Evolutionary conservation across 2,888 invertebrate species (phyloP), one percentile per base, ranked within the genome.

Genomic region (Caenorhabditis uteleia): DNA sequence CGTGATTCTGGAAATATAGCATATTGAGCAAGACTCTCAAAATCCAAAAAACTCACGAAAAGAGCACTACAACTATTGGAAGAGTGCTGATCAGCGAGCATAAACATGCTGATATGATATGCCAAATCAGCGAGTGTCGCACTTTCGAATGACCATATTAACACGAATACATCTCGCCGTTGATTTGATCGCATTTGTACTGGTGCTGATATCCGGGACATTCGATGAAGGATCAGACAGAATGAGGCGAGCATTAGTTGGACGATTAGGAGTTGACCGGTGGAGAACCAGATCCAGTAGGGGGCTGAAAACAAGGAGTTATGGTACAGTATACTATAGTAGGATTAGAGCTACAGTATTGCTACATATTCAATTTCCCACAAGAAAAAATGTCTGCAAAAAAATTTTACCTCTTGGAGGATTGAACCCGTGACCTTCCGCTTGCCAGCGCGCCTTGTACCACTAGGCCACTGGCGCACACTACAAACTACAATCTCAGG

Each of bases 201-300:
- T 1, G 75, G 61, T 5, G 74, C 70, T 31, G 74, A 69, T 21
- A 76, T 74, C 7, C 74, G 54, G 25, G 70, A 69, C 70, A 76
- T 76, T 34, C 69, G 27, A 12, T 46, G 48, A 8, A 73, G 38
- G 27, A 75, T 75, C 55, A 71, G 40, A 20, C 61, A 64, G 54
- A 75, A 75, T 8, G 74, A 74, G 12, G 61, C 67, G 16, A 76
- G 67, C 40, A 69, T 76, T 44, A 74, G 29, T 46, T 76, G 75
- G n/a, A 76, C 75, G 6, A 68, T 76, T 2, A 67, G 29, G 14
- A 72, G 68, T 39, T 76, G 68, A 25, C 75, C 75, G 20, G 60
- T 50, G 14, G 71, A 71, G 55, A 74, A 76, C 74, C 72, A 74
- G 34, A 76, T 72, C 75, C 75, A 76, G 45, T 72, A 74, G 1